Base-by-base conservation (phyloP, 2,797 vertebrate species). In the Acrossocheilus wenchowensis region DNA sequence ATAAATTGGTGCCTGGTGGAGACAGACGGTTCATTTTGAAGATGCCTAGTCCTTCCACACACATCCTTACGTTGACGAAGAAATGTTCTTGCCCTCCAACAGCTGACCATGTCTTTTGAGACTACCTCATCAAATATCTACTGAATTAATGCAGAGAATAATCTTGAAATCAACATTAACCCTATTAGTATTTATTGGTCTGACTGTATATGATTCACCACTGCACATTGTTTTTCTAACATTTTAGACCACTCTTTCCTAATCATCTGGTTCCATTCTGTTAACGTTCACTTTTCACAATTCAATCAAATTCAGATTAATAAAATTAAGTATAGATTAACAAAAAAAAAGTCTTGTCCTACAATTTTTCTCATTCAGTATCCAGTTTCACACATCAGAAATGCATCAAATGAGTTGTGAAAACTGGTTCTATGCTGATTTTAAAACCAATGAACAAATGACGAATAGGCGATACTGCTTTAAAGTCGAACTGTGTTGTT, bases 1-100 rank as follows among this genome's bases (percentile, higher is more conserved):
- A 94, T 93, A 94, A 94, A 94, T 94, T 94, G 92, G 90, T 91
- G 92, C 92, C 94, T 73, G 23, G 90, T 92, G 91, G 90, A 92
- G 91, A 79, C 26, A 90, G 86, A 89, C 78, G 84, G 89, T 91
- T 92, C 89, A 90, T 91, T 92, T 87, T 91, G 91, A 93, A 12
- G 23, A 72, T 48, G 4, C 19, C 23, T 45, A 73, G 50, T 62
- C 23, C 52, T 60, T 36, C 17, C 54, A 36, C 3, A 74, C 41
- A 48, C 30, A 48, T 75, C n/a, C 30, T 48, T 71, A 62, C 71
- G 34, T 23, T 84, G 21, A 39, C 19, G 14, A 83, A 34, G 4
- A 50, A 69, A 23, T 78, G 2, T 68, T 48, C 30, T 66, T 39
- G 30, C 66, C 60, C 60, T 21, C 17, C 34, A 17, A 69, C 45